Conservation (phyloP, 1,140 invertebrate genomes). For the Drosophila asahinai region DNA sequence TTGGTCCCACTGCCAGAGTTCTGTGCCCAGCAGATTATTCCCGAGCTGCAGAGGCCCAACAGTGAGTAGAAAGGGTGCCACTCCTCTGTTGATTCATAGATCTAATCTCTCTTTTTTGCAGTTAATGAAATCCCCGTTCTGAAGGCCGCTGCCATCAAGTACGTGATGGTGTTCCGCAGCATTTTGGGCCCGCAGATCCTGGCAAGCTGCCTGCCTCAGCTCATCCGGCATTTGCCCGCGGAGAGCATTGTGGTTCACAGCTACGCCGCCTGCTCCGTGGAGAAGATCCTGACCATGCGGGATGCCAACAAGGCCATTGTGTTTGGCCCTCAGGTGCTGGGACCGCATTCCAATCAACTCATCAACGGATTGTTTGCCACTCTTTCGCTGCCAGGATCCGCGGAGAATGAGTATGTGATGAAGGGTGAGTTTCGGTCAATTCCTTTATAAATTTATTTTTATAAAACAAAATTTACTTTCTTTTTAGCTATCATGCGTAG, state of each 20-base stretch:
- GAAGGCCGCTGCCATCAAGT: conserved; percentile 98
- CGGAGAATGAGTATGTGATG: conserved; percentile 99
- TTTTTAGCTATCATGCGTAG: conserved; percentile 93
- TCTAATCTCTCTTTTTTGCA: conserved; percentile 73
- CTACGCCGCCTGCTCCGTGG: conserved; percentile 96
- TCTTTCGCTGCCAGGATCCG: conserved; percentile 90
- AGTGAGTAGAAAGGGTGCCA: conserved; percentile 55
- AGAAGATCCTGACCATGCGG: conserved; percentile 93
- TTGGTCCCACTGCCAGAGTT: conserved; percentile 96
- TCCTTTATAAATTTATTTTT: neutral
- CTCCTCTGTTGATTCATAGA: no score
- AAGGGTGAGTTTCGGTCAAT: conserved; percentile 88
- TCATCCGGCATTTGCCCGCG: conserved; percentile 90
- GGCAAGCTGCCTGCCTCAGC: conserved; percentile 90
- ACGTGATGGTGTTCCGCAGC: conserved; percentile 97
- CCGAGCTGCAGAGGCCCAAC: conserved; percentile 92
- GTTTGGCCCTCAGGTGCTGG: conserved; percentile 84
- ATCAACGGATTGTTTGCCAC: conserved; percentile 91
- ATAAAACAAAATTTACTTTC: conserved; percentile 5
- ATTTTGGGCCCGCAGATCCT: conserved; percentile 93
- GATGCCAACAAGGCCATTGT: conserved; percentile 86
- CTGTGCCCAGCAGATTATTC: conserved; percentile 92
- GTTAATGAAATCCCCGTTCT: conserved; percentile 95
- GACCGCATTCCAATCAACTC: conserved; percentile 89
- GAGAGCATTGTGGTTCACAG: conserved; percentile 96